Percentiles rank a stretch among this genome's conserved stretches.
Evolutionary conservation across 2,797 vertebrate genomes (phyloP).

Genomic region (Tokudaia muenninki): DNA sequence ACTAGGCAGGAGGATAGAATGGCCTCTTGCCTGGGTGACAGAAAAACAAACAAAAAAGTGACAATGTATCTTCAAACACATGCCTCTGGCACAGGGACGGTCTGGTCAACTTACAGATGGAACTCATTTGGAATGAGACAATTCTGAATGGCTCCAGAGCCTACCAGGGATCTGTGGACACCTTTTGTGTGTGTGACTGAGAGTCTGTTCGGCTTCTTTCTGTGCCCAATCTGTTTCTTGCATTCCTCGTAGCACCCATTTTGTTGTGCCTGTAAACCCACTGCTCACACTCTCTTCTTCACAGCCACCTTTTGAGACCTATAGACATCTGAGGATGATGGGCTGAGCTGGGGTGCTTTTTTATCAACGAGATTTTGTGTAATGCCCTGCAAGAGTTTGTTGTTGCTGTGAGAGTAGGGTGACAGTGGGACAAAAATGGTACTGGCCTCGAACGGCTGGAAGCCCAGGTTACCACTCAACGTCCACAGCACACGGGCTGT

Average conservation of each 20-base stretch:
- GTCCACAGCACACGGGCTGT: neutral
- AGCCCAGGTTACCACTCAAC: neutral
- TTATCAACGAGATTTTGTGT: neutral
- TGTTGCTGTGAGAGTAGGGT: neutral
- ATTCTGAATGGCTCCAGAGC: neutral
- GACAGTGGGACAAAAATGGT: neutral
- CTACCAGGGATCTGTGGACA: neutral
- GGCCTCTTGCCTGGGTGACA: neutral
- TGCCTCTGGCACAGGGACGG: neutral
- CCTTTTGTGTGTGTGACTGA: neutral
- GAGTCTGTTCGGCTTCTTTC: neutral
- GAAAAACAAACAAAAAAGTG: neutral
- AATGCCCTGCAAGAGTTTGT: neutral
- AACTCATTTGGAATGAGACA: neutral
- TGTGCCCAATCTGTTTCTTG: neutral
- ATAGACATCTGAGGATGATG: neutral
- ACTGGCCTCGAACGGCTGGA: neutral
- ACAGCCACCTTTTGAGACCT: neutral
- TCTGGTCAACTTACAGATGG: neutral
- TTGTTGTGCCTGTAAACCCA: neutral
- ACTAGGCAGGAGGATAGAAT: neutral
- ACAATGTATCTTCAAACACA: neutral
- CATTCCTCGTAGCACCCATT: neutral
- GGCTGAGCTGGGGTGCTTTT: neutral
- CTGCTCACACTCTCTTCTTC: neutral